Conservation (phyloP, 2,113 vertebrate species). For the Siniperca chuatsi region DNA sequence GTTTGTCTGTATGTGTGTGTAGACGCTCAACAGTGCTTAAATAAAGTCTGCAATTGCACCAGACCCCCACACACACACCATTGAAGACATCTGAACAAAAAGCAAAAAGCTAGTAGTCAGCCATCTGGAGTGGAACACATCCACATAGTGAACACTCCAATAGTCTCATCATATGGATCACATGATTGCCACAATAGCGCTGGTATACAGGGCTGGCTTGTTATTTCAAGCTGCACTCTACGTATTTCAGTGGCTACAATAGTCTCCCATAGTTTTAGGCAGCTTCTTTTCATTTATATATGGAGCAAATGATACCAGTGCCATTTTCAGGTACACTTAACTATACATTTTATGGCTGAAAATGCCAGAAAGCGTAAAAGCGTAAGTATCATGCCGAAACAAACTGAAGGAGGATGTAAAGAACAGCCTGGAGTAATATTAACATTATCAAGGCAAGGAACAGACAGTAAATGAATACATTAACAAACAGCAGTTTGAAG, state of each 20-base stretch:
- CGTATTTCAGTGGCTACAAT: not conserved
- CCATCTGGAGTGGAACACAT: constrained; percentile 19
- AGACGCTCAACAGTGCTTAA: constrained; percentile 37
- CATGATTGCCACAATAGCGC: not conserved
- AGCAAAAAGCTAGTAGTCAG: not conserved
- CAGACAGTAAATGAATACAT: not conserved
- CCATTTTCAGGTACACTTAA: not conserved
- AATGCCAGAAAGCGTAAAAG: not conserved
- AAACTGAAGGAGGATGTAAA: not conserved
- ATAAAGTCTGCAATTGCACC: constrained; percentile 58
- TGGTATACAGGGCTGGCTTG: not conserved
- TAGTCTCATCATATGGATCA: constrained; percentile 13
- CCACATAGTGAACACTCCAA: not conserved
- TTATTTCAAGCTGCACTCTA: not conserved
- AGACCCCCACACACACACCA: constrained; percentile 29
- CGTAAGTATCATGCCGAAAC: not conserved
- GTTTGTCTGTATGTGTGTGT: constrained; percentile 42
- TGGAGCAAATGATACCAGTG: not conserved
- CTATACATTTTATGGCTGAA: too few relatives aligned
- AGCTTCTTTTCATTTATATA: not conserved
- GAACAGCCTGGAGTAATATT: not conserved
- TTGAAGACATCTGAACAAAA: constrained; percentile 5
- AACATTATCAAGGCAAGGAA: not conserved
- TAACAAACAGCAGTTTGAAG: not conserved
- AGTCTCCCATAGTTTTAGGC: not conserved